Conservation (phyloP, 2,113 vertebrate genomes). For the Hypocryptadius cinnamomeus region DNA sequence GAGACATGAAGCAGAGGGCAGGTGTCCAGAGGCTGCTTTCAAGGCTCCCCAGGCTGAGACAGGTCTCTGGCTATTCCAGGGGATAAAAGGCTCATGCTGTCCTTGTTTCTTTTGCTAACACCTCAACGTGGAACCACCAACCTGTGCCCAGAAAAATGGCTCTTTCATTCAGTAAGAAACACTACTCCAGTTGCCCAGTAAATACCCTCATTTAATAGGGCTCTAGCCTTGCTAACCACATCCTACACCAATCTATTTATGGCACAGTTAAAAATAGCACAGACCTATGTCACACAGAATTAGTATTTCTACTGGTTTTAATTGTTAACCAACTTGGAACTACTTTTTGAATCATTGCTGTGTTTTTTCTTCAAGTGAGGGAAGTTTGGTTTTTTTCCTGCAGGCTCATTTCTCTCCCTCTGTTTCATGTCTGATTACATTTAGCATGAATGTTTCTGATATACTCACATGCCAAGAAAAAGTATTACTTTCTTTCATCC, state of each 20-base stretch:
- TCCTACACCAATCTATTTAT: not conserved
- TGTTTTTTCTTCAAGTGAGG: not conserved
- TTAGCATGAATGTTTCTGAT: constrained; percentile 40
- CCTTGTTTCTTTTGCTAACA: not conserved
- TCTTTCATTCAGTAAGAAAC: not conserved
- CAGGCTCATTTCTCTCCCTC: not conserved
- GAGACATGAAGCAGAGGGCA: not conserved
- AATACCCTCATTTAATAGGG: not conserved
- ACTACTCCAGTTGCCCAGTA: not conserved
- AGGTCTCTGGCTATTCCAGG: not conserved
- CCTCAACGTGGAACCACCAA: not conserved
- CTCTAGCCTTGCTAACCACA: not conserved
- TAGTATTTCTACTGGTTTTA: not conserved
- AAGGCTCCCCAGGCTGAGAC: not conserved
- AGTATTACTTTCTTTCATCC: not conserved
- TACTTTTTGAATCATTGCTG: not conserved
- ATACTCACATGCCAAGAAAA: not conserved
- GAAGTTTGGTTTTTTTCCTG: not conserved
- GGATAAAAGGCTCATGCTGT: not conserved
- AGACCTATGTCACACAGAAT: not conserved
- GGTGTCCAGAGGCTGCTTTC: not conserved
- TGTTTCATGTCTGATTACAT: constrained; percentile 29
- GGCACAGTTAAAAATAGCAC: not conserved
- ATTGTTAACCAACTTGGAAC: not conserved
- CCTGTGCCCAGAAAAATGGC: accelerated